Percentiles rank a stretch among this genome's conserved stretches.
Evolutionary conservation across 2,113 vertebrate species (phyloP).

Genomic region (Oplegnathus fasciatus): DNA sequence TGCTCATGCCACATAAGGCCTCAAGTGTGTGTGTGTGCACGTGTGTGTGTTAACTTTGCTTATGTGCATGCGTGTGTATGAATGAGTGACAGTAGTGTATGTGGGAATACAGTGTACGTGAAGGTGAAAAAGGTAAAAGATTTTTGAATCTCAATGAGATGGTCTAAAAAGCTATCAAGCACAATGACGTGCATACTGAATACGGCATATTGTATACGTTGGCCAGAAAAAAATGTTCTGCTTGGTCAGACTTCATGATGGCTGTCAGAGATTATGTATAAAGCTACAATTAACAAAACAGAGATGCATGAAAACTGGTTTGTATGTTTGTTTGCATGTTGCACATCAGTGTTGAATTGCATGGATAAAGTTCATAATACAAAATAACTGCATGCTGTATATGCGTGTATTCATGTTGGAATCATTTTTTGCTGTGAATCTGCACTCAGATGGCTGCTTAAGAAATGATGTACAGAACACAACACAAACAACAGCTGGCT

Average conservation of each 20-base stretch:
- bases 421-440: conserved; percentile 21
- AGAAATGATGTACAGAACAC: conserved; percentile 55
- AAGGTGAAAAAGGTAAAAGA: conserved; percentile 65
- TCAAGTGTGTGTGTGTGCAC: conserved; percentile 61
- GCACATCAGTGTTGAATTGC: conserved; percentile 17
- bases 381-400: conserved; percentile 21
- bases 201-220: conserved; percentile 4
- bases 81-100: conserved; percentile 65
- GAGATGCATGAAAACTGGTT: conserved; percentile 9
- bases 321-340: conserved; percentile 3
- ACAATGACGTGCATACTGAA: conserved; percentile 43
- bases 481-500: conserved; percentile 76
- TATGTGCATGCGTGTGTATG: conserved; percentile 29
- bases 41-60: conserved; percentile 50
- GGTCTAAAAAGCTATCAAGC: conserved; percentile 50
- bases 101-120: conserved; percentile 54
- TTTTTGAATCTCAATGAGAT: conserved; percentile 64
- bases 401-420: conserved; percentile 25
- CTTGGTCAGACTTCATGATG: conserved; percentile 9
- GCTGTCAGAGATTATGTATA: conserved; percentile 2
- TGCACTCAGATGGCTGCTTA: conserved; percentile 40
- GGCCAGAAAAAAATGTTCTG: not conserved
- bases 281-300: conserved; percentile 23
- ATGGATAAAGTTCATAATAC: conserved; percentile 13
- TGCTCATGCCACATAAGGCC: conserved; percentile 71